Evolutionary conservation across 2,113 vertebrate genomes (phyloP), one percentile per base, ranked within the genome.

Genomic region (Phalacrocorax carbo): DNA sequence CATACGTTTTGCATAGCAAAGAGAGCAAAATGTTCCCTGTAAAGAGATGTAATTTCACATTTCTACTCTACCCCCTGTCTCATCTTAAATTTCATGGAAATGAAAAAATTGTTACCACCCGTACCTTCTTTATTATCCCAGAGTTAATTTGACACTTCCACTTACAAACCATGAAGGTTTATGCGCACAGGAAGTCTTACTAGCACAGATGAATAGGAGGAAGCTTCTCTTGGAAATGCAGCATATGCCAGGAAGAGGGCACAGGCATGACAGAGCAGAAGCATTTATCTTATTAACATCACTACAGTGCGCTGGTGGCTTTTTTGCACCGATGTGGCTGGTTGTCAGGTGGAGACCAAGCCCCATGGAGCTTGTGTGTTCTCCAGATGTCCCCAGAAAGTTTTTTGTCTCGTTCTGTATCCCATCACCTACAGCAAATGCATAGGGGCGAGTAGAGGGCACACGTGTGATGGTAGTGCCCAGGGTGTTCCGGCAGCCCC

Each of bases 391-490:
- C 52, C 49, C 14, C 14, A 14, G 10, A 44, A 40, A 90, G 30
- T 21, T 71, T 60, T 57, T 36, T 70, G 44, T 51, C 64, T 68
- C 57, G 42, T 44, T 60, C 68, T 25, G n/a, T 94, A 3, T 68
- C 42, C 42, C 0, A 0, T 38, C 58, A 17, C 4, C 10, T 29
- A 30, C 49, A 57, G 64, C 22, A 38, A 16, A 2, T 11, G 36
- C 26, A 3, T 1, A 40, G 44, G 42, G 16, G 20, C 46, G 72
- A 57, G 26, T 11, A 61, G 49, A 22, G 55, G 75, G 54, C 64
- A 23, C 0, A 0, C 1, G 0, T 0, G 0, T 32, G 25, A n/a
- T 66, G 30, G 19, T 5, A 2, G 4, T 65, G 40, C 46, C 34
- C 42, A 58, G 9, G 51, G 27, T 79, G 34, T 71, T 79, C 73